A percentile compares a stretch with the other conserved stretches of the same genome.
These are phyloP conservation scores for Pseudochirops corinnae DNA, from an alignment of 2,797 vertebrate genomes.

Conservation along the genomic window DNA sequence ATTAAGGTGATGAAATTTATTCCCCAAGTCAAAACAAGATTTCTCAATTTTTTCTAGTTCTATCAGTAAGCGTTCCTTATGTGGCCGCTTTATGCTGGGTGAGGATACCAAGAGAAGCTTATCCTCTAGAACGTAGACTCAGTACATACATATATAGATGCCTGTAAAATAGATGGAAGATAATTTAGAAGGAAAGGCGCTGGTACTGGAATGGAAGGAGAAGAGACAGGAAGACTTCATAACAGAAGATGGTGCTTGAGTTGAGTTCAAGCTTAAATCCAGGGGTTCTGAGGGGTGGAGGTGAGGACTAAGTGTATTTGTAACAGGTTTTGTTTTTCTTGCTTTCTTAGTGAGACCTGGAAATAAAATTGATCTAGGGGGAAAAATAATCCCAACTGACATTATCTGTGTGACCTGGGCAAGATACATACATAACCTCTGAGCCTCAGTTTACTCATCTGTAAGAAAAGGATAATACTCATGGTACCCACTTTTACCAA, in stretches of 20 bases:
- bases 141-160: background rate
- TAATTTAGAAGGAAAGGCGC: conserved; percentile 14
- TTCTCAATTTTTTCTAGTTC: background rate
- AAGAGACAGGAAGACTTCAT: background rate
- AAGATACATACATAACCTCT: background rate
- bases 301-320: background rate
- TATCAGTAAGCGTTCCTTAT: background rate
- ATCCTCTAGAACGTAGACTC: background rate
- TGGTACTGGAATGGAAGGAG: background rate
- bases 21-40: background rate
- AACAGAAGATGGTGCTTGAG: background rate
- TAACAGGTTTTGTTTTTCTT: background rate
- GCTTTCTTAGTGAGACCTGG: background rate
- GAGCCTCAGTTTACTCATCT: background rate
- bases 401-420: background rate
- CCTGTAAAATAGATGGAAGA: background rate
- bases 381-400: background rate
- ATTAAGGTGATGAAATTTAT: background rate
- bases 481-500: background rate
- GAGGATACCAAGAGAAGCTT: background rate
- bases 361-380: background rate
- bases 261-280: background rate
- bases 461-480: background rate
- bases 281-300: background rate
- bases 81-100: background rate